Conservation (phyloP, 2,888 invertebrate species). For the Notodonta ziczac region DNA sequence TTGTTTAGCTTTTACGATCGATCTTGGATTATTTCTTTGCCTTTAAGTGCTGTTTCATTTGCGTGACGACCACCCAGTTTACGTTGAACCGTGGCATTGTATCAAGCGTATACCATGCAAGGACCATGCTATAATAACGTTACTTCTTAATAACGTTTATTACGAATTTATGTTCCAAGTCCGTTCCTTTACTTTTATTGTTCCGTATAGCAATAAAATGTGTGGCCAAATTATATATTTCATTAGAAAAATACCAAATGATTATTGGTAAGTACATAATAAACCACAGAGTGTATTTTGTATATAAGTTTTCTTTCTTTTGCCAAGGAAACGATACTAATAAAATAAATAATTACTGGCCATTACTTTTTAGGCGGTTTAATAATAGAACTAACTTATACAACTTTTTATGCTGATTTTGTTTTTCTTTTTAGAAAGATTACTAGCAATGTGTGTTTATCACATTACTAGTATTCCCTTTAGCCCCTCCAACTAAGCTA, state of each 20-base stretch:
- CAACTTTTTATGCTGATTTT: too few relatives aligned
- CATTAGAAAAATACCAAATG: not conserved
- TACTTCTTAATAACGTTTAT: slow-evolving; percentile 1
- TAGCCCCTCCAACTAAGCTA: too few relatives aligned
- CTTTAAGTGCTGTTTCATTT: slow-evolving; percentile 12
- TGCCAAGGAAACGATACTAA: too few relatives aligned
- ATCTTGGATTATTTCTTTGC: slow-evolving; percentile 29
- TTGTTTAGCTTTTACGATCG: slow-evolving; percentile 22
- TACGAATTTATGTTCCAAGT: not conserved
- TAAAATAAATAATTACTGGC: too few relatives aligned
- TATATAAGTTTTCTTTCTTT: not conserved
- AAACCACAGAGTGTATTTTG: not conserved
- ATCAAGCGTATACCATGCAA: not conserved
- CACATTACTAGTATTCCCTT: too few relatives aligned
- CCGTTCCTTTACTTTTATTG: not conserved
- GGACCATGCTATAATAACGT: not conserved
- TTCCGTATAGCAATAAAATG: not conserved
- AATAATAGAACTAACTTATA: too few relatives aligned
- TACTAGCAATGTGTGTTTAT: too few relatives aligned
- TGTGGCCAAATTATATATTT: not conserved
- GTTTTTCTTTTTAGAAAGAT: too few relatives aligned
- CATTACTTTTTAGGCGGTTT: too few relatives aligned
- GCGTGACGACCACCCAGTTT: slow-evolving; percentile 3
- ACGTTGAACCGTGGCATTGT: slow-evolving; percentile 2
- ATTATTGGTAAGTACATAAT: not conserved